Evolutionary conservation across 1,140 invertebrate genomes (phyloP).

Genomic region (Brachionus angularis): DNA sequence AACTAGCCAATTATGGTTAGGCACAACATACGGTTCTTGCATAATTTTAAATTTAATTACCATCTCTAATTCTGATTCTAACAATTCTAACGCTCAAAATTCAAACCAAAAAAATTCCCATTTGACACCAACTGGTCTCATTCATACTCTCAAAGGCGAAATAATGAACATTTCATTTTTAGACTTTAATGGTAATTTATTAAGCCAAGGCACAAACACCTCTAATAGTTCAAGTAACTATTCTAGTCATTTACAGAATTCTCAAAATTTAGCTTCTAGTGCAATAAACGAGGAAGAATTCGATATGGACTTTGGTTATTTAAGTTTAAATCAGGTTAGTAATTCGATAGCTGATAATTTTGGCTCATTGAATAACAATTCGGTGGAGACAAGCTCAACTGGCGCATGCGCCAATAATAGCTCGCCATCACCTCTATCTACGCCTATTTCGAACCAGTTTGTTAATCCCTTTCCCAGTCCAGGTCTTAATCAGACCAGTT

Average conservation of each 20-base stretch:
- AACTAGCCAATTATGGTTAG: constrained; percentile 4
- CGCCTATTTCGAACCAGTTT: not conserved
- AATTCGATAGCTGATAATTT: constrained; percentile 43
- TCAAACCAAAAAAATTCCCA: not conserved
- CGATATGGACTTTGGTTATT: constrained; percentile 29
- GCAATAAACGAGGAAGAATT: not conserved
- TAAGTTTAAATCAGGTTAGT: constrained; percentile 12
- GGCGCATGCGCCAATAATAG: constrained; percentile 2
- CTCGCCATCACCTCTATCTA: constrained; percentile 3
- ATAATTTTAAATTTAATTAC: constrained; percentile 16
- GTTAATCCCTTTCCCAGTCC: constrained; percentile 5
- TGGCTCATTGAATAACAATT: constrained; percentile 9
- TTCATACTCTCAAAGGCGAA: constrained; percentile 87
- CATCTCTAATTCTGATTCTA: not conserved
- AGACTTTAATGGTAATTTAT: constrained; percentile 73
- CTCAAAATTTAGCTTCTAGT: no score
- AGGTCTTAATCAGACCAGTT: not conserved
- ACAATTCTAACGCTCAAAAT: not conserved
- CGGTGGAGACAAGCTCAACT: not conserved
- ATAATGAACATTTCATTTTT: constrained; percentile 89
- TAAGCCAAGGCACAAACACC: not conserved
- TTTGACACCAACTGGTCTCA: constrained; percentile 66
- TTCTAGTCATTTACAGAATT: no score
- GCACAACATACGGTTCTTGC: constrained; percentile 18
- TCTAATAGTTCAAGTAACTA: no score